A percentile compares a stretch with the other conserved stretches of the same genome.
Evolutionary conservation across 2,797 vertebrate genomes (phyloP).

Genomic region (Anguilla anguilla): DNA sequence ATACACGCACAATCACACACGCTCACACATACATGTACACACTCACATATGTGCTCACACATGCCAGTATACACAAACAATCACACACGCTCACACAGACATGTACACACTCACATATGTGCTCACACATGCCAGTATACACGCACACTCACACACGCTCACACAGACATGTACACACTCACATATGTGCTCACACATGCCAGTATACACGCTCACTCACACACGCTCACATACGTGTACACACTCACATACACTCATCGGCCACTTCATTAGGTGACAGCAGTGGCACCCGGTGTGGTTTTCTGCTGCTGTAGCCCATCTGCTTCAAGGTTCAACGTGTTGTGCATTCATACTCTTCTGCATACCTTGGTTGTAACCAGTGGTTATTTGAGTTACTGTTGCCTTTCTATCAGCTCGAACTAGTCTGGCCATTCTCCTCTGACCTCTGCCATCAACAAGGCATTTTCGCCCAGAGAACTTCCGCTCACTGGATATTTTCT

Average conservation of each 20-base stretch:
- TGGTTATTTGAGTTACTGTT: no score
- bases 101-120: slow-evolving; percentile 53
- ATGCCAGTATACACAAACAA: not conserved
- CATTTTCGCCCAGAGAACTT: no score
- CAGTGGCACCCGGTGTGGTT: no score
- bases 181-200: slow-evolving; percentile 26
- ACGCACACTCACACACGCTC: not conserved
- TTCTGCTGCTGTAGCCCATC: no score
- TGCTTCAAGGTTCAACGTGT: no score
- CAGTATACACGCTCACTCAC: not conserved
- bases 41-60: slow-evolving; percentile 48
- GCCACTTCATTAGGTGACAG: no score
- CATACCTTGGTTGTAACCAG: no score
- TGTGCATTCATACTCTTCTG: no score
- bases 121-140: not conserved
- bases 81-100: not conserved
- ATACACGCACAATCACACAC: not conserved
- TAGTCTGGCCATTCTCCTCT: no score
- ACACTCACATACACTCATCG: slow-evolving; percentile 40
- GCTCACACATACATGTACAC: slow-evolving; percentile 12
- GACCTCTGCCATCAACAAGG: no score
- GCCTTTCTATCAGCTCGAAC: no score
- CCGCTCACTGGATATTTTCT: no score
- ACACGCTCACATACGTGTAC: slow-evolving; percentile 45
- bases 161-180: not conserved